Conservation (phyloP, 2,113 vertebrate genomes). For the Scalopus aquaticus region DNA sequence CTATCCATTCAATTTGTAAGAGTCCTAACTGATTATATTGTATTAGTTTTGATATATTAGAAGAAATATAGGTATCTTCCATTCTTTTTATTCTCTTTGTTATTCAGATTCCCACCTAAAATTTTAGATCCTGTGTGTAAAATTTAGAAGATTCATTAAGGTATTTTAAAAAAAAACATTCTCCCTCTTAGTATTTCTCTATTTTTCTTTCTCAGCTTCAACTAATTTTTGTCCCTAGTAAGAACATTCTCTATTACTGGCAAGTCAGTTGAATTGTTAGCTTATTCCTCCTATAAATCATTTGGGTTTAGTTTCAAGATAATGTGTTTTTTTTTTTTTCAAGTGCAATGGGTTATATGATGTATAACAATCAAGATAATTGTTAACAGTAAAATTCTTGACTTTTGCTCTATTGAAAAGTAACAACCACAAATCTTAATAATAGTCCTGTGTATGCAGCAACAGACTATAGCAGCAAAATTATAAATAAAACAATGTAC, state of each 20-base stretch:
- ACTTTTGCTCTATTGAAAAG: background rate
- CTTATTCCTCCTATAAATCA: background rate
- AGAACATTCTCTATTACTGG: background rate
- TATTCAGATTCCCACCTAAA: background rate
- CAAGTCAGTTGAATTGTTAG: background rate
- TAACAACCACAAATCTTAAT: background rate
- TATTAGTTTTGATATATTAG: background rate
- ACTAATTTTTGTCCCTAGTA: background rate
- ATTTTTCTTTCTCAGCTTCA: background rate
- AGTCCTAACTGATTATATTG: background rate
- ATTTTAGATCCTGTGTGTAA: background rate
- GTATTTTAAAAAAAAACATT: background rate
- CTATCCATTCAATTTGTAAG: background rate
- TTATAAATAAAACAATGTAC: background rate
- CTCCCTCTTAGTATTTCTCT: background rate
- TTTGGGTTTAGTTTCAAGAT: background rate
- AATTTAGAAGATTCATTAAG: background rate
- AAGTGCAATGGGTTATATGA: no score
- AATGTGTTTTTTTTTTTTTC: background rate
- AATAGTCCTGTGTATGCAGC: background rate
- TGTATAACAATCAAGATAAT: no score
- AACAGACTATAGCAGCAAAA: background rate
- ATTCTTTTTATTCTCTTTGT: background rate
- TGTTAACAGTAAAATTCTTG: background rate
- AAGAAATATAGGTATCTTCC: background rate